phyloP scores from a whole-genome alignment of 2,797 vertebrate genomes.

The Acipenser transmontanus region DNA sequence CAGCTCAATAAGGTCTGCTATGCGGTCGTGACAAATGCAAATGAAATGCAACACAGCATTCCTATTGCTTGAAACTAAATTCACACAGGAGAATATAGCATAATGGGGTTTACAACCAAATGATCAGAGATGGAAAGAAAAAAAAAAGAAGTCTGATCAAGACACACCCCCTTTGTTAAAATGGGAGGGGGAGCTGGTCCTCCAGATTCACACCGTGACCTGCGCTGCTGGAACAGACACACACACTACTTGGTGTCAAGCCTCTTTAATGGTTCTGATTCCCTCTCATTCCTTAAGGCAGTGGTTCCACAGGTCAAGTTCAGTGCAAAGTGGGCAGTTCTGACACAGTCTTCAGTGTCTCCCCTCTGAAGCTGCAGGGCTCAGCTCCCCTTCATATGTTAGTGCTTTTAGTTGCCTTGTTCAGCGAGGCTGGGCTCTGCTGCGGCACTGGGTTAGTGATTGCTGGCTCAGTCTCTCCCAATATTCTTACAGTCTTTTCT shows the following conservation, averaged over 20 bases:
- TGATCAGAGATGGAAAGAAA: constrained; percentile 1
- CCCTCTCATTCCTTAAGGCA: constrained; percentile 59
- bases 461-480: constrained; percentile 62
- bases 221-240: background rate
- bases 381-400: background rate
- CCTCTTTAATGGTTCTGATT: constrained; percentile 33
- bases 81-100: no score
- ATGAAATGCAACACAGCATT: no score
- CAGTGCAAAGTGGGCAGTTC: no score
- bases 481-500: constrained; percentile 27
- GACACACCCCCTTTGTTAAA: background rate
- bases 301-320: constrained; percentile 11
- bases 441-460: constrained; percentile 41
- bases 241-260: constrained; percentile 42
- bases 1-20: no score
- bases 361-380: background rate
- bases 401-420: background rate
- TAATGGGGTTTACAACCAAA: background rate
- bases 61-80: no score
- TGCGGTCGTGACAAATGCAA: no score
- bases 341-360: background rate
- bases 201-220: background rate
- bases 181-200: background rate
- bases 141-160: background rate
- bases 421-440: constrained; percentile 27